Evolutionary conservation across 1,140 invertebrate species (phyloP).

Genomic region (Coboldia fuscipes): DNA sequence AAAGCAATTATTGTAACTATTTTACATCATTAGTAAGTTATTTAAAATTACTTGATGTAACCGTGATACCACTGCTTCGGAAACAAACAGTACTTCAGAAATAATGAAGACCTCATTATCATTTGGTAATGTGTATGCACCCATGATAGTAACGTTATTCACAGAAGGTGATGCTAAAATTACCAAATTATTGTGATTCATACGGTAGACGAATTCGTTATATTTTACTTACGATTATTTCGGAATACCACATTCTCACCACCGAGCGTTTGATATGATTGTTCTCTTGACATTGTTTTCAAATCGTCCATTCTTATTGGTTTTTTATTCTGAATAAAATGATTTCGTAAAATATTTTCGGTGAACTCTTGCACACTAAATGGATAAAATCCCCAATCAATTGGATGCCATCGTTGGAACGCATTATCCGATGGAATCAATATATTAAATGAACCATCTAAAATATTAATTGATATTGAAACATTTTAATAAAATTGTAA

Average conservation of each 20-base stretch:
- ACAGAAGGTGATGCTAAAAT: slow-evolving; percentile 21
- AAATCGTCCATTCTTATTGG: slow-evolving; percentile 28
- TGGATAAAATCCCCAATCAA: slow-evolving; percentile 46
- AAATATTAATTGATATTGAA: slow-evolving; percentile 6
- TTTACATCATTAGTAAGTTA: too few relatives aligned
- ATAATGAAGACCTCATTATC: slow-evolving; percentile 37
- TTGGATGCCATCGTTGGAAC: slow-evolving; percentile 41
- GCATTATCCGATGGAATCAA: slow-evolving; percentile 38
- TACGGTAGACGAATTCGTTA: neutral
- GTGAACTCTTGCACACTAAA: slow-evolving; percentile 41
- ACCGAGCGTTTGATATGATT: slow-evolving; percentile 27
- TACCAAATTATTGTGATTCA: neutral
- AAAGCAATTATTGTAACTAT: too few relatives aligned
- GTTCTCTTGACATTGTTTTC: slow-evolving; percentile 22
- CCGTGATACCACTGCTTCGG: slow-evolving; percentile 30
- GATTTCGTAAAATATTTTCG: slow-evolving; percentile 33
- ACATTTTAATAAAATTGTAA: neutral
- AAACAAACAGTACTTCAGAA: slow-evolving; percentile 34
- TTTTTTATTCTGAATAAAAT: slow-evolving; percentile 30
- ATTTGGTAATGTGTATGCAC: slow-evolving; percentile 30
- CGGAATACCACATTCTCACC: slow-evolving; percentile 29
- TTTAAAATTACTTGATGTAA: slow-evolving; percentile 31
- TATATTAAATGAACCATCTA: slow-evolving; percentile 34
- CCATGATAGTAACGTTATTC: slow-evolving; percentile 31
- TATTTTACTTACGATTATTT: slow-evolving; percentile 26